A percentile compares a stretch with the other conserved stretches of the same genome.
These are phyloP conservation scores for Coregonus sp. DNA, from an alignment of 2,797 vertebrate genomes.

Conservation along the genomic window DNA sequence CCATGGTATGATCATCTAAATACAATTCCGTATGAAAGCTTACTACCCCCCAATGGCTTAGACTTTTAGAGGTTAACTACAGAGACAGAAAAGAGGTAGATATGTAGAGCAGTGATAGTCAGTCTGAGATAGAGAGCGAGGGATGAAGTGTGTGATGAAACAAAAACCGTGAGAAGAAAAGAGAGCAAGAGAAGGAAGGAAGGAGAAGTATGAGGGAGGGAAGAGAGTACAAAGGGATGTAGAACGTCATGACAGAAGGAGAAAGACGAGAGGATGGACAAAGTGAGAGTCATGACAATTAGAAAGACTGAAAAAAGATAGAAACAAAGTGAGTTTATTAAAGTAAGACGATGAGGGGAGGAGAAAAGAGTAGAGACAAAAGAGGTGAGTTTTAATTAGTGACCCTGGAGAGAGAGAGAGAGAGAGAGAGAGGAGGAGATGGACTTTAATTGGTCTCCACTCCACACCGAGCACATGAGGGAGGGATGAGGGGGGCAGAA, in stretches of 20 bases:
- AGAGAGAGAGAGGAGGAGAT: constrained; percentile 59
- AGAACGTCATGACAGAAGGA: background rate
- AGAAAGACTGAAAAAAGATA: constrained; percentile 35
- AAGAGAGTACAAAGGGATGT: constrained; percentile 8
- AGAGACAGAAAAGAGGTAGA: constrained; percentile 5
- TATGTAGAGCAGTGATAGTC: background rate
- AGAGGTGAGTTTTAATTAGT: constrained; percentile 76
- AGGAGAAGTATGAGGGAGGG: constrained; percentile 23
- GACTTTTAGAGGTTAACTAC: too few species aligned
- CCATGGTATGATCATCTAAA: too few species aligned
- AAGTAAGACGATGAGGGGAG: background rate
- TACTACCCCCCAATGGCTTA: too few species aligned
- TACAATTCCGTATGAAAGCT: too few species aligned
- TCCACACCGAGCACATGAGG: constrained; percentile 58
- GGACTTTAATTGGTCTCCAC: constrained; percentile 80
- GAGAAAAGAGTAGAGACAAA: constrained; percentile 46
- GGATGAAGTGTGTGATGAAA: background rate
- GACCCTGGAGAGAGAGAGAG: constrained; percentile 65
- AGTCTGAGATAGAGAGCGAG: constrained; percentile 15
- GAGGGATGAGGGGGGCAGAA: constrained; percentile 31
- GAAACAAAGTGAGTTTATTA: background rate
- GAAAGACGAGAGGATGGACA: constrained; percentile 45
- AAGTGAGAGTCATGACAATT: constrained; percentile 40
- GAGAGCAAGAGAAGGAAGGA: constrained; percentile 2
- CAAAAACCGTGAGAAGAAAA: background rate